phyloP scores from a whole-genome alignment of 2,113 vertebrate genomes.

The Neogobius melanostomus region DNA sequence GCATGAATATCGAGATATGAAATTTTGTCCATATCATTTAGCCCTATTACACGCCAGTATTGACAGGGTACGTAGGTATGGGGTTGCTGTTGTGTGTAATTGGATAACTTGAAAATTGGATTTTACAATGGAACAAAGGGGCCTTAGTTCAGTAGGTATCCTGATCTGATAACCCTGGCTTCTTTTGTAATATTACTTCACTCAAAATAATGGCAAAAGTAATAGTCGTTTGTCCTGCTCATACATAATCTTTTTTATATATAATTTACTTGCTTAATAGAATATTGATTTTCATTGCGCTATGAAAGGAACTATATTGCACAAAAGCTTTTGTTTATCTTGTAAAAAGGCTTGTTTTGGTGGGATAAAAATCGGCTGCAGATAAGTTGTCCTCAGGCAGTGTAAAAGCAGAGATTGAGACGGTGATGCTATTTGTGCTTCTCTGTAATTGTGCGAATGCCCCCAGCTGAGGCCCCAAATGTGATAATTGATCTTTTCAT shows the following conservation, averaged over 20 bases:
- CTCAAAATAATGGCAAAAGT: background rate
- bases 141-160: too few species aligned
- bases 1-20: too few species aligned
- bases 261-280: background rate
- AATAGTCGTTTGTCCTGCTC: background rate
- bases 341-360: background rate
- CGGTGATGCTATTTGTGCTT: slow-evolving; percentile 1
- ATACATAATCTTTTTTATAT: background rate
- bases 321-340: background rate
- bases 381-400: background rate
- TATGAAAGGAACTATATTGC: background rate
- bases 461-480: slow-evolving; percentile 15
- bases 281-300: background rate
- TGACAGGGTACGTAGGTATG: too few species aligned
- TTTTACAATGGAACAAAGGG: too few species aligned
- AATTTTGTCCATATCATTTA: too few species aligned
- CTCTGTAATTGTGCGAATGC: slow-evolving; percentile 10
- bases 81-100: too few species aligned
- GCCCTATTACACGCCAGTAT: too few species aligned
- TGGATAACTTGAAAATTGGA: too few species aligned
- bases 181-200: too few species aligned
- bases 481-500: slow-evolving; percentile 22
- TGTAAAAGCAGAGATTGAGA: slow-evolving; percentile 10
- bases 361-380: background rate
- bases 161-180: too few species aligned